Evolutionary conservation across 2,797 vertebrate species (phyloP).

Genomic region (Oceanodroma leucorhoa): DNA sequence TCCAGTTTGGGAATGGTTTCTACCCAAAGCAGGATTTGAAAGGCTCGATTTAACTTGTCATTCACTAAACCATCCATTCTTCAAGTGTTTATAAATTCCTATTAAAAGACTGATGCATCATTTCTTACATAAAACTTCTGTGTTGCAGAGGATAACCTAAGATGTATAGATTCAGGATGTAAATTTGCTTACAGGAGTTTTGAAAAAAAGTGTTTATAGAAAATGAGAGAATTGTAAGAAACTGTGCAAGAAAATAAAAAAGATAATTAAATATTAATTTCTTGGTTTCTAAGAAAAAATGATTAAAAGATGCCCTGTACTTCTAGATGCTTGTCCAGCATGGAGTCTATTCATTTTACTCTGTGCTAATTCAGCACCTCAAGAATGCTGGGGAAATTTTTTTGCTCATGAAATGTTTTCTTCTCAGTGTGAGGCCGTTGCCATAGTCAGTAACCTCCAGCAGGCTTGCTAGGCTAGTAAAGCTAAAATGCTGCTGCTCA

Average conservation of each 20-base stretch:
- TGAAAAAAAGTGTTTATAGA: not conserved
- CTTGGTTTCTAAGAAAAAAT: slow-evolving; percentile 32
- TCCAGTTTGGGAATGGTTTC: slow-evolving; percentile 1
- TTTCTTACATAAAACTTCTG: not conserved
- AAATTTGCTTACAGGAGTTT: slow-evolving; percentile 39
- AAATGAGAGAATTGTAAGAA: not conserved
- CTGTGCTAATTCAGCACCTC: slow-evolving; percentile 48
- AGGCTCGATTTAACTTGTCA: not conserved
- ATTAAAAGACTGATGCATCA: not conserved
- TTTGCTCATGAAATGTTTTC: slow-evolving; percentile 16
- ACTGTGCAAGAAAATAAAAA: not conserved
- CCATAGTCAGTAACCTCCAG: not conserved
- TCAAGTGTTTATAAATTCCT: slow-evolving; percentile 11
- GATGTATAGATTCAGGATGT: not conserved
- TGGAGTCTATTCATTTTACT: slow-evolving; percentile 8
- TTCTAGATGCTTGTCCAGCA: not conserved
- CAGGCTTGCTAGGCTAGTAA: not conserved
- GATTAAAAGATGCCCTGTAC: not conserved
- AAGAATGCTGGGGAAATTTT: not conserved
- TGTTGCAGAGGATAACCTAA: not conserved
- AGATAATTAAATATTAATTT: slow-evolving; percentile 25
- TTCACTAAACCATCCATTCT: slow-evolving; percentile 11
- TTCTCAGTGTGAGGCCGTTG: not conserved
- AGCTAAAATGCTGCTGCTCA: not conserved
- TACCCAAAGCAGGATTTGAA: slow-evolving; percentile 31